Percentiles rank a stretch among this genome's conserved stretches.
Evolutionary conservation across 2,797 vertebrate genomes (phyloP).

Genomic region (Halcyon smyrnensis): DNA sequence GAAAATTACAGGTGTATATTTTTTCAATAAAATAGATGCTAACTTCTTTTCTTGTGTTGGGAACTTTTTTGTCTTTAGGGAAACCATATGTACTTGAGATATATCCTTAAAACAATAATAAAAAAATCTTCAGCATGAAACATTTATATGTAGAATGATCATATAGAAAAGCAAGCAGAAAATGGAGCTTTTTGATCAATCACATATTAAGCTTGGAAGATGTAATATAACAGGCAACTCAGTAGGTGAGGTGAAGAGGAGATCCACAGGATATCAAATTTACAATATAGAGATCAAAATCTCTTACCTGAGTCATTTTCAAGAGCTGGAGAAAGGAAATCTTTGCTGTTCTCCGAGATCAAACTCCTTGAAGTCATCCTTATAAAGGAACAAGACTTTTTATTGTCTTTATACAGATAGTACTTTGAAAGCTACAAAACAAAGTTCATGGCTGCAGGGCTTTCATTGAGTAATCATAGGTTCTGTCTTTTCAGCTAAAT

Average conservation of each 20-base stretch:
- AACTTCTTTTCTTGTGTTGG: background rate
- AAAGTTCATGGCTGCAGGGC: background rate
- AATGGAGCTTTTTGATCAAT: constrained; percentile 43
- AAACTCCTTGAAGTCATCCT: constrained; percentile 26
- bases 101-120: background rate
- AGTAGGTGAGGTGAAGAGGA: constrained; percentile 27
- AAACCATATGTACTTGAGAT: background rate
- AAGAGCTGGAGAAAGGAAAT: constrained; percentile 19
- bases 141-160: background rate
- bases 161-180: constrained; percentile 21
- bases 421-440: constrained; percentile 31
- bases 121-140: background rate
- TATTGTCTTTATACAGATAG: constrained; percentile 49
- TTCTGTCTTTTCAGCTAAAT: constrained; percentile 13
- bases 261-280: constrained; percentile 59
- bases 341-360: constrained; percentile 26
- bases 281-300: constrained; percentile 57
- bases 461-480: background rate
- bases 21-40: background rate
- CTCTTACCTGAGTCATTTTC: constrained; percentile 61
- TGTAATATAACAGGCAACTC: constrained; percentile 4
- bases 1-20: background rate
- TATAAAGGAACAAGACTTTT: constrained; percentile 21
- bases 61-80: background rate
- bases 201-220: background rate